These are phyloP conservation scores for Lithophane semibrunnea DNA, from an alignment of 2,888 invertebrate genomes.

Conservation along the genomic window DNA sequence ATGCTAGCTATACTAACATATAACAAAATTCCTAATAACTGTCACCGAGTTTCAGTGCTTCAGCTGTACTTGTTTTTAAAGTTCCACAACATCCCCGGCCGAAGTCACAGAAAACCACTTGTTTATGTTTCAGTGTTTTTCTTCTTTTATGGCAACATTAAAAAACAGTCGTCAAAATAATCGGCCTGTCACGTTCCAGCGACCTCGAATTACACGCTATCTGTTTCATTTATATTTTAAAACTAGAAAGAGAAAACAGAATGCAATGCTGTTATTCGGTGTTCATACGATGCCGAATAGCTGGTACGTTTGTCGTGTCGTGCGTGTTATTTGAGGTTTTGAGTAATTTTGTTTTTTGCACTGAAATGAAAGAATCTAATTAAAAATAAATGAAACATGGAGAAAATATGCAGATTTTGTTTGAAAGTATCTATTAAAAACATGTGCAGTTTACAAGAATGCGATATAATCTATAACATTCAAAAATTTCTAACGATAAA, in stretches of 20 bases:
- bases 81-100: neutral
- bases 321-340: neutral
- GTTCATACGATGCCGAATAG: too few species aligned
- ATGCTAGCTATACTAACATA: neutral
- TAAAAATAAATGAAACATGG: conserved; percentile 54
- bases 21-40: neutral
- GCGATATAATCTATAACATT: conserved; percentile 65
- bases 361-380: neutral
- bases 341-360: neutral
- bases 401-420: conserved; percentile 74
- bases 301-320: neutral
- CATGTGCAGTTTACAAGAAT: conserved; percentile 61
- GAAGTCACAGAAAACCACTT: conserved; percentile 6
- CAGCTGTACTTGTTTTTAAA: neutral
- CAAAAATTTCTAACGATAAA: conserved; percentile 63
- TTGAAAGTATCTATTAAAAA: conserved; percentile 61
- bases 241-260: conserved; percentile 10
- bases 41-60: neutral
- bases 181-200: neutral
- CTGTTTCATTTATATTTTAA: conserved; percentile 15
- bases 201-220: neutral
- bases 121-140: conserved; percentile 3
- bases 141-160: conserved; percentile 16
- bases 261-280: neutral
- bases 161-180: conserved; percentile 1